Base-by-base conservation (phyloP, 2,113 vertebrate species). In the Actenoides lindsayi region DNA sequence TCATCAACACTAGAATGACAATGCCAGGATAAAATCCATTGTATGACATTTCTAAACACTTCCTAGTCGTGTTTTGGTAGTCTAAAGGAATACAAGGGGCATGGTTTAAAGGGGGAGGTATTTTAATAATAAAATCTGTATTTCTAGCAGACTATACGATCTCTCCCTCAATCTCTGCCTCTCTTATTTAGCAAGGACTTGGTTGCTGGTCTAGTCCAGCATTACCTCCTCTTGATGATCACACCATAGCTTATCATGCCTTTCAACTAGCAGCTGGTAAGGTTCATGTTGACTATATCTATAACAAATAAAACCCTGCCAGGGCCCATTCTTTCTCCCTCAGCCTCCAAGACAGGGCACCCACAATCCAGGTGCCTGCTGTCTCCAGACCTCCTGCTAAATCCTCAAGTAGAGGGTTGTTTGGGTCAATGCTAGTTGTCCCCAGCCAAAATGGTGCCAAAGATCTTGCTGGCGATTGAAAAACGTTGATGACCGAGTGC, bases 61-160 rank as follows among this genome's bases (percentile, higher is more conserved):
- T 56, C 33, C 30, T 16, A 33, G 46, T 51, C 73, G 48, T 0
- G 0, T 78, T 87, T 87, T 39, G 50, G 64, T 51, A 74, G 80
- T 27, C 73, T 78, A 53, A 87, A 73, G 69, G 90, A 83, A 92
- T 82, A 64, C 33, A 89, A 79, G 83, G 95, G 87, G 57, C 83
- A 79, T 28, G 91, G 73, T 82, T 97, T 93, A 88, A 76, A 91
- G 81, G 68, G 76, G 33, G 62, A 95, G 76, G 46, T 81, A 51
- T 94, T 97, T 94, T 68, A 75, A 89, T 96, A 95, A 87, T 78
- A 95, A 97, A 95, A 97, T 96, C 89, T 93, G 77, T 93, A 79
- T 96, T 96, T 96, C 23, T 91, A 94, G 83, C 56, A 91, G 94
- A 96, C 96, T 25, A 95, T 83, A 95, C 0, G 6, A 53, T 76